Evolutionary conservation across 2,113 vertebrate genomes (phyloP), one percentile per base, ranked within the genome.

Genomic region (Cebidichthys violaceus): DNA sequence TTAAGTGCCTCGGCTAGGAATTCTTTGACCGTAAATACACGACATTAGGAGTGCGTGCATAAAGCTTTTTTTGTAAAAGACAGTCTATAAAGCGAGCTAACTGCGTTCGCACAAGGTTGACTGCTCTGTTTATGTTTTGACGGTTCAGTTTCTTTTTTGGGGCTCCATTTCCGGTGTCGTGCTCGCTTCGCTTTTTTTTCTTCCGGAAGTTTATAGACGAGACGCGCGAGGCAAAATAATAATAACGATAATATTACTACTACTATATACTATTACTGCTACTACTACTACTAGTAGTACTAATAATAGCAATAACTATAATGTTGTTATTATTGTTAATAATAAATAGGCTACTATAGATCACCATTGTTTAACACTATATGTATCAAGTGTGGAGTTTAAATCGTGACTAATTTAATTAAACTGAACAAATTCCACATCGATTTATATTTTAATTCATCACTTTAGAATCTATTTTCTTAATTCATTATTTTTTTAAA

Each of bases 111-210:
- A 67, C 83, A 67, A 83, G 84, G 79, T 81, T 88, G 87, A 41
- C 82, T 71, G 80, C 84, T 93, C 84, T 95, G 94, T 95, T 95
- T 94, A 94, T 95, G 93, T 95, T 95, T 94, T 95, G 92, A 94
- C 90, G 74, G 72, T 82, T 88, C 90, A 82, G 85, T 89, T 55
- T 86, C 89, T 81, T 84, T 85, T 72, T 87, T 13, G 22, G 84
- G 27, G 27, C 77, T 89, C 89, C 68, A 86, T 83, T 94, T 95
- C 93, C 94, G 93, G 93, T 88, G 79, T 79, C 82, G 85, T 82
- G 70, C 76, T 52, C 3, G 35, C 66, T 61, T 69, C 24, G 61
- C 61, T 70, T 60, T 75, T 74, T 78, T 71, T n/a, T 24, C 41
- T 20, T 8, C 89, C 90, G 89, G 91, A 92, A 84, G 86, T 89